A percentile compares a stretch with the other conserved stretches of the same genome.
Conservation (phyloP, 2,888 invertebrate genomes). For the Nephrotoma appendiculata region DNA sequence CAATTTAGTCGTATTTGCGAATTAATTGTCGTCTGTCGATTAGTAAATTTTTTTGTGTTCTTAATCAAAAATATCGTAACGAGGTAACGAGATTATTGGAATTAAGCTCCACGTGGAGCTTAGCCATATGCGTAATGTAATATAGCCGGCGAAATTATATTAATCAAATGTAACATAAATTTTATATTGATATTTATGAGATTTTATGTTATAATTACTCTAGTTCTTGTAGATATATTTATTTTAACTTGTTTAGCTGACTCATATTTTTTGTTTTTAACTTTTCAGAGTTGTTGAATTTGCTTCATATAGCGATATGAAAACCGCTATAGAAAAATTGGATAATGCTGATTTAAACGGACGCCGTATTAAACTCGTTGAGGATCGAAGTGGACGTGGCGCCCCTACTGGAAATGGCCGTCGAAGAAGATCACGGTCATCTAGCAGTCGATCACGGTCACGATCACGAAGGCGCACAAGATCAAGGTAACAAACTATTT, state of each 20-base stretch:
- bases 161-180: background rate
- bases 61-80: no score
- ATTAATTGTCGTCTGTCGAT: no score
- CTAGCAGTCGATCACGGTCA: slow-evolving; percentile 54
- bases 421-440: slow-evolving; percentile 59
- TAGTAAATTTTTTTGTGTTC: no score
- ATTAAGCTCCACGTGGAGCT: no score
- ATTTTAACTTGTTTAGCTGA: slow-evolving; percentile 7
- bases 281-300: slow-evolving; percentile 84
- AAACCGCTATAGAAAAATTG: slow-evolving; percentile 89
- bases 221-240: background rate
- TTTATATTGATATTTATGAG: background rate
- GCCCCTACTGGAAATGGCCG: slow-evolving; percentile 31
- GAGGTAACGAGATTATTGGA: no score
- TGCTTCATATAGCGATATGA: slow-evolving; percentile 87
- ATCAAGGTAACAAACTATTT: slow-evolving; percentile 20
- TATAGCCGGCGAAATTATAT: background rate
- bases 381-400: slow-evolving; percentile 58
- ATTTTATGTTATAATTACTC: background rate
- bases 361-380: slow-evolving; percentile 76
- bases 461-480: slow-evolving; percentile 47
- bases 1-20: no score
- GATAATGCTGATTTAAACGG: slow-evolving; percentile 96
- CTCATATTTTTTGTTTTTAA: background rate
- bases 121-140: no score